Conservation (phyloP, 2,797 vertebrate species). For the Hypotaenidia okinawae region DNA sequence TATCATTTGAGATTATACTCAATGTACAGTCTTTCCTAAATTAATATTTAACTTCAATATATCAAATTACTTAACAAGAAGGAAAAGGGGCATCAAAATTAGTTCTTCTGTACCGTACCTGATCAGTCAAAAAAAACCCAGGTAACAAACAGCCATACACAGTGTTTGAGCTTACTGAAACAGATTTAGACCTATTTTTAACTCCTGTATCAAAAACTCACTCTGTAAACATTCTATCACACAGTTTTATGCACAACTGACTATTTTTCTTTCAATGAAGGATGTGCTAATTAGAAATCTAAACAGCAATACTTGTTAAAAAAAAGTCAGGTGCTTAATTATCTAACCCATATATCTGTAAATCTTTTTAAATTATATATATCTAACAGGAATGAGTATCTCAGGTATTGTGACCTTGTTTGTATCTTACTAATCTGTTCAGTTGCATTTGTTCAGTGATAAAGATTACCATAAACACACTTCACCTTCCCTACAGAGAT, state of each 20-base stretch:
- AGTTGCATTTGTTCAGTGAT: not conserved
- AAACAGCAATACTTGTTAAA: conserved; percentile 17
- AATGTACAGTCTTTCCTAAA: not conserved
- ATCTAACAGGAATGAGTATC: not conserved
- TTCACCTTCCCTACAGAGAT: not conserved
- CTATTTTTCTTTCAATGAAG: conserved; percentile 24
- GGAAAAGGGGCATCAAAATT: not conserved
- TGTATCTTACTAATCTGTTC: not conserved
- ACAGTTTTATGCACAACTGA: not conserved
- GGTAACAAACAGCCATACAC: not conserved
- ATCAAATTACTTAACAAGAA: not conserved
- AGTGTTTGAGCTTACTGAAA: not conserved
- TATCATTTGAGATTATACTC: not conserved
- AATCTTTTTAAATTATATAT: not conserved
- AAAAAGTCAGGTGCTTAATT: conserved; percentile 35
- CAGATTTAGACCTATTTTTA: conserved; percentile 17
- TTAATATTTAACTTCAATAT: not conserved
- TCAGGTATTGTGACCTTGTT: not conserved
- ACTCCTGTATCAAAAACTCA: not conserved
- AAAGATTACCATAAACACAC: not conserved
- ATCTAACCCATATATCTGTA: conserved; percentile 21
- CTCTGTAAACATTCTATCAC: conserved; percentile 19
- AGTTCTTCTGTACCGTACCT: not conserved
- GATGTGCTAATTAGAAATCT: conserved; percentile 56
- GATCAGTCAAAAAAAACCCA: not conserved